Percentiles rank a stretch among this genome's conserved stretches.
phyloP scores from a whole-genome alignment of 2,113 vertebrate genomes.

The Zingel zingel region DNA sequence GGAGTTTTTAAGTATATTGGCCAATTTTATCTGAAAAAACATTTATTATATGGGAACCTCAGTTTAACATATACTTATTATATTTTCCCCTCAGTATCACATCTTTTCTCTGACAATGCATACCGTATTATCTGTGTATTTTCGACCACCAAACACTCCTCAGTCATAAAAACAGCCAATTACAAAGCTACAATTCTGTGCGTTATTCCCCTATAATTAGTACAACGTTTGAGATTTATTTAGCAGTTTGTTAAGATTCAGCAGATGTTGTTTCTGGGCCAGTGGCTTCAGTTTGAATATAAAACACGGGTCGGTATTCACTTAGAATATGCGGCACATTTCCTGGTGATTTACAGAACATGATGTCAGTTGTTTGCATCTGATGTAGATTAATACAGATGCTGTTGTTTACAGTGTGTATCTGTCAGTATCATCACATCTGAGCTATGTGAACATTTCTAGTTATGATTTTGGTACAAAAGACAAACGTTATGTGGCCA shows the following conservation, averaged over 20 bases:
- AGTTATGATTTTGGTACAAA: neutral
- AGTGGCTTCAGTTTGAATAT: conserved; percentile 44
- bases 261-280: conserved; percentile 60
- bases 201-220: conserved; percentile 55
- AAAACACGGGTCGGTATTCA: conserved; percentile 53
- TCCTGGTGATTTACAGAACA: conserved; percentile 64
- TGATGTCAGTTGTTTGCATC: conserved; percentile 49
- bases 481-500: neutral
- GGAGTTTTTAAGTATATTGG: no score
- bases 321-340: conserved; percentile 41
- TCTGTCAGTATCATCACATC: conserved; percentile 26
- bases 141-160: conserved; percentile 12
- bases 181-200: conserved; percentile 3
- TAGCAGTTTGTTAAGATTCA: conserved; percentile 60
- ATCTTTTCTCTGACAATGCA: neutral
- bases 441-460: conserved; percentile 24
- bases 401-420: conserved; percentile 50
- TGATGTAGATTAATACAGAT: conserved; percentile 63
- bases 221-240: conserved; percentile 49
- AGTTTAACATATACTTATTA: neutral
- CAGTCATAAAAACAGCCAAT: conserved; percentile 7
- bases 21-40: conserved; percentile 14
- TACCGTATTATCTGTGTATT: neutral
- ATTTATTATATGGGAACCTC: conserved; percentile 29
- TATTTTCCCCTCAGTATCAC: neutral